phyloP scores from a whole-genome alignment of 2,797 vertebrate species.

The Heliangelus exortis region DNA sequence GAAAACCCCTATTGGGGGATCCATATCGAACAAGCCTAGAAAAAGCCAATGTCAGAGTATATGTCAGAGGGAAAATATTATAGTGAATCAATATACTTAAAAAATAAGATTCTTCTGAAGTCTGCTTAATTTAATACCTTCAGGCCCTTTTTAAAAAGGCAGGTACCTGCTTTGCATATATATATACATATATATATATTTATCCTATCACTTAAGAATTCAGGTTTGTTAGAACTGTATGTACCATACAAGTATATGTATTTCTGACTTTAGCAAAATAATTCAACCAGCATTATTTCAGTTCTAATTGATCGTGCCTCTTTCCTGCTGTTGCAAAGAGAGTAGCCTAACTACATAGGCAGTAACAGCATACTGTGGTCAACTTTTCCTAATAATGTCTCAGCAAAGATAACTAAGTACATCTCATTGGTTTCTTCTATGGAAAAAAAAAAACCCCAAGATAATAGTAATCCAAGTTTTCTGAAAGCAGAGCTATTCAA shows the following conservation, averaged over 20 bases:
- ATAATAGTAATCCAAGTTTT: background rate
- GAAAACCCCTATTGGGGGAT: background rate
- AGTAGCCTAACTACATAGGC: conserved; percentile 42
- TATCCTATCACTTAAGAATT: conserved; percentile 3
- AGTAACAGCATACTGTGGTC: conserved; percentile 3
- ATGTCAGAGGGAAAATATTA: background rate
- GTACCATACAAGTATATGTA: background rate
- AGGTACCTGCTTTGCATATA: background rate
- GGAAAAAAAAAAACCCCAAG: background rate
- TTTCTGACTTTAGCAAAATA: conserved; percentile 14
- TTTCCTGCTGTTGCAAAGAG: conserved; percentile 55
- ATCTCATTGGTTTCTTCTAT: background rate
- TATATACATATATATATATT: background rate
- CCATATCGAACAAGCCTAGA: background rate
- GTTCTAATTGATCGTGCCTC: conserved; percentile 52
- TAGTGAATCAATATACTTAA: background rate
- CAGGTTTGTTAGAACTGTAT: background rate
- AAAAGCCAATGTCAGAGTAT: background rate
- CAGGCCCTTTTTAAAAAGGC: conserved; percentile 18
- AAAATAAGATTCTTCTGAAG: background rate
- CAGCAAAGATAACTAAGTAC: background rate
- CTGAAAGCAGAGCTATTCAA: background rate
- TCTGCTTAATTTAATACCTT: background rate
- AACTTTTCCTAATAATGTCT: conserved; percentile 20
- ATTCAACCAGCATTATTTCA: conserved; percentile 29